A percentile compares a stretch with the other conserved stretches of the same genome.
Conservation (phyloP, 2,797 vertebrate species). For the Cuniculus paca region DNA sequence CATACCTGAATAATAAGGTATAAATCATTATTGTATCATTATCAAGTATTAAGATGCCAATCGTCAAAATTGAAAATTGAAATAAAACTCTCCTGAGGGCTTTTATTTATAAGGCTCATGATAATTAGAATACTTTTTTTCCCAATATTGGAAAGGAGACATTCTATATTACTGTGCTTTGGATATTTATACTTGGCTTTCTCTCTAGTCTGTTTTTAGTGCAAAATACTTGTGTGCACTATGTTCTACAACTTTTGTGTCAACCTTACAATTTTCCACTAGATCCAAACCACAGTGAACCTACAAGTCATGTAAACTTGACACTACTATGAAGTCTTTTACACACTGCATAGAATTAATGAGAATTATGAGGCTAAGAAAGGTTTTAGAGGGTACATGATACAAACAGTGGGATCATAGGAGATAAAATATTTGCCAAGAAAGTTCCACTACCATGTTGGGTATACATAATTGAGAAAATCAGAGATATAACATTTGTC, state of each 20-base stretch:
- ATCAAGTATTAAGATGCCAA: slow-evolving; percentile 3
- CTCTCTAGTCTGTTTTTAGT: not conserved
- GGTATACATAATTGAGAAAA: slow-evolving; percentile 2
- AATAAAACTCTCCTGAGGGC: slow-evolving; percentile 17
- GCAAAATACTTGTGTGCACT: not conserved
- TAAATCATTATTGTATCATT: not conserved
- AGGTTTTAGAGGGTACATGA: slow-evolving; percentile 16
- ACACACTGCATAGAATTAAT: slow-evolving; percentile 32
- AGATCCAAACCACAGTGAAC: not conserved
- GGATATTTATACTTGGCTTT: not conserved
- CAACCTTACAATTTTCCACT: not conserved
- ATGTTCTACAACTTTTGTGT: not conserved
- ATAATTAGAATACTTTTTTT: not conserved
- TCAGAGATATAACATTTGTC: not conserved
- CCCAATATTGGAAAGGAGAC: not conserved
- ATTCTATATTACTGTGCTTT: not conserved
- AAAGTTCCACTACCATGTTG: not conserved
- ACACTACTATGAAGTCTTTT: not conserved
- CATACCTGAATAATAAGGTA: slow-evolving; percentile 26
- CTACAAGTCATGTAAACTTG: not conserved
- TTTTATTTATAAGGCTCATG: slow-evolving; percentile 18
- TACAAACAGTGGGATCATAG: not conserved
- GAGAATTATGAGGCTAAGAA: not conserved
- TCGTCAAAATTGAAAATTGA: slow-evolving; percentile 49
- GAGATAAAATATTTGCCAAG: slow-evolving; percentile 47